phyloP scores from a whole-genome alignment of 2,888 invertebrate genomes.

The Aphrophora alni region DNA sequence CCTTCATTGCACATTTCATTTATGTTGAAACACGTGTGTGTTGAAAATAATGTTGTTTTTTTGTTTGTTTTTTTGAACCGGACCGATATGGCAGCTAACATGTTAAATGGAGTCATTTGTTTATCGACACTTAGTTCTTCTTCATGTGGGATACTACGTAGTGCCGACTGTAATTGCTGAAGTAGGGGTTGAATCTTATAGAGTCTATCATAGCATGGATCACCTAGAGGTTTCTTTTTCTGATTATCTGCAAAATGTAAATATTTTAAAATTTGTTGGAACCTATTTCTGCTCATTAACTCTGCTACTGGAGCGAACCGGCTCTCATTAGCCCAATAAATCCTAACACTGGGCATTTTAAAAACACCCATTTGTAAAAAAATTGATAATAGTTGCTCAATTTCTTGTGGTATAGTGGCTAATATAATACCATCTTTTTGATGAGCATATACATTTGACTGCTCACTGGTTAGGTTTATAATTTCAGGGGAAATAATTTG shows the following conservation, averaged over 20 bases:
- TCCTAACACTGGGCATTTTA: constrained; percentile 12
- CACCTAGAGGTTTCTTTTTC: background rate
- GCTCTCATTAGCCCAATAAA: constrained; percentile 18
- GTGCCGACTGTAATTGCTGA: background rate
- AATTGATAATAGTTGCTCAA: constrained; percentile 18
- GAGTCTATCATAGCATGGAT: background rate
- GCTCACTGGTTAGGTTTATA: background rate
- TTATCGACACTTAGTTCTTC: background rate
- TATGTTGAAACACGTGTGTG: too few relatives aligned
- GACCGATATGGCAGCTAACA: too few relatives aligned
- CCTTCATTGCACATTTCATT: too few relatives aligned
- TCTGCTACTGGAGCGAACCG: constrained; percentile 1
- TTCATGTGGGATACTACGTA: background rate
- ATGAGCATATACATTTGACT: constrained; percentile 15
- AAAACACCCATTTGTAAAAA: constrained; percentile 27
- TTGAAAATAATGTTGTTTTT: too few relatives aligned
- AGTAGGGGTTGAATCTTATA: background rate
- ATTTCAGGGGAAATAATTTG: too few relatives aligned
- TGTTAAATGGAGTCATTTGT: constrained; percentile 42
- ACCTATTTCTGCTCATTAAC: constrained; percentile 7
- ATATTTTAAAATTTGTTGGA: background rate
- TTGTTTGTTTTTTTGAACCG: too few relatives aligned
- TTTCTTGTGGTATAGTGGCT: background rate
- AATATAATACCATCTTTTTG: constrained; percentile 22
- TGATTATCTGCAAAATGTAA: constrained; percentile 18